phyloP scores from a whole-genome alignment of 2,888 invertebrate species.

The Sinotaia quadrata region DNA sequence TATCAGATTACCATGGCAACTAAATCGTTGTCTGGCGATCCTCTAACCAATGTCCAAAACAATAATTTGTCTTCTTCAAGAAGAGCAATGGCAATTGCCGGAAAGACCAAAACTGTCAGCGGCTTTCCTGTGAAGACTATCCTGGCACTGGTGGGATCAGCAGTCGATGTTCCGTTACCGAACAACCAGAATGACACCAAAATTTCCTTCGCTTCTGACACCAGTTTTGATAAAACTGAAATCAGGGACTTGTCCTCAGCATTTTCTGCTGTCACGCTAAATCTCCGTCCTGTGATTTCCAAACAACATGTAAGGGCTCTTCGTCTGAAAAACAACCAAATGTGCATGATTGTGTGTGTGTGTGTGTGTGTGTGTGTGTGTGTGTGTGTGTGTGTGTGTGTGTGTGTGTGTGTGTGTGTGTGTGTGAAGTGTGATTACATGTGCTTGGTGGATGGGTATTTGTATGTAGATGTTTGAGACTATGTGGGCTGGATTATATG shows the following conservation, averaged over 20 bases:
- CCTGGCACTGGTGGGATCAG: too few relatives aligned
- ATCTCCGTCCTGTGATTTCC: not conserved
- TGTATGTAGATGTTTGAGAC: not conserved
- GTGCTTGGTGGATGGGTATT: not conserved
- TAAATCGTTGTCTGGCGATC: too few relatives aligned
- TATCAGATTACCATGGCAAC: too few relatives aligned
- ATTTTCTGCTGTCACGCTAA: not conserved
- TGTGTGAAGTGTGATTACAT: not conserved
- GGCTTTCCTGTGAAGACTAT: too few relatives aligned
- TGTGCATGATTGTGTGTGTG: not conserved
- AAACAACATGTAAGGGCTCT: not conserved
- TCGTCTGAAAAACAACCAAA: not conserved
- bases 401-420: not conserved
- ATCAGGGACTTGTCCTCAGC: not conserved
- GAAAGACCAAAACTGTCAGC: too few relatives aligned
- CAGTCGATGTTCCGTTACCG: too few relatives aligned
- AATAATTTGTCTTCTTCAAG: too few relatives aligned
- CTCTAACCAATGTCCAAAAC: too few relatives aligned
- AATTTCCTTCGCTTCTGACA: conserved; percentile 19
- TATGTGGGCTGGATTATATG: not conserved
- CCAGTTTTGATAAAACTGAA: conserved; percentile 5
- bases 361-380: not conserved
- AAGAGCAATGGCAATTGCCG: too few relatives aligned
- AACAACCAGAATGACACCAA: too few relatives aligned
- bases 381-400: not conserved